A percentile compares a stretch with the other conserved stretches of the same genome.
phyloP scores from a whole-genome alignment of 1,140 invertebrate genomes.

The Pinna nobilis region DNA sequence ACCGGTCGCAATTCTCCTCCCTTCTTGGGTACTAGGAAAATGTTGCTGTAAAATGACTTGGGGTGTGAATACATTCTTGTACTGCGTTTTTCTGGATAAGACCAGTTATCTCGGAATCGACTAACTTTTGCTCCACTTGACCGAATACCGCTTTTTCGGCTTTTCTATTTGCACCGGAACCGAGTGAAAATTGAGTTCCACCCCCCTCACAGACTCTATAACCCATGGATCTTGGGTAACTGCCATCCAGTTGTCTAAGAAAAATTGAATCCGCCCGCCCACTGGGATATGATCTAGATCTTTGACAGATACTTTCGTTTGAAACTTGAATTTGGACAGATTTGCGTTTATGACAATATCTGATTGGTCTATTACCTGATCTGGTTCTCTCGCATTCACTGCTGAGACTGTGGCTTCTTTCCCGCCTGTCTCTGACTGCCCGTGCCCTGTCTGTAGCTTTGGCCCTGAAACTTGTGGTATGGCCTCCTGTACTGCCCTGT shows the following conservation, averaged over 20 bases:
- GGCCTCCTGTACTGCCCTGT: no score
- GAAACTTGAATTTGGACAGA: conserved; percentile 6
- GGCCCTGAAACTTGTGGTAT: no score
- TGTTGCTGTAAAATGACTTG: conserved; percentile 28
- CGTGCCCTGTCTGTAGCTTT: no score
- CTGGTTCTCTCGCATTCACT: neutral
- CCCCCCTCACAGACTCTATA: neutral
- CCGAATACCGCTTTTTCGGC: neutral
- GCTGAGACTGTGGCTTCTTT: neutral
- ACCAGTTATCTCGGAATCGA: conserved; percentile 13
- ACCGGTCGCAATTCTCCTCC: conserved; percentile 30
- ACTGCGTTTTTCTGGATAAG: conserved; percentile 19
- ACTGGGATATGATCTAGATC: neutral
- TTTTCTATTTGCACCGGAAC: neutral
- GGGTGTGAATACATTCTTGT: neutral
- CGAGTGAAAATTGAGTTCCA: neutral
- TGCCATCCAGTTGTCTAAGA: conserved; percentile 10
- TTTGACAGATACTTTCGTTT: neutral
- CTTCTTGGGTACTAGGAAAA: conserved; percentile 37
- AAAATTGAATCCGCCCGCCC: neutral
- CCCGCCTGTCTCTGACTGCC: neutral
- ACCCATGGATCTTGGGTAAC: neutral
- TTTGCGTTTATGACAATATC: neutral
- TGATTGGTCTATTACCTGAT: conserved; percentile 3
- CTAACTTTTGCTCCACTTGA: conserved; percentile 5